Percentiles rank a stretch among this genome's conserved stretches.
phyloP scores from a whole-genome alignment of 2,797 vertebrate species.

The Myotis pilosus region DNA sequence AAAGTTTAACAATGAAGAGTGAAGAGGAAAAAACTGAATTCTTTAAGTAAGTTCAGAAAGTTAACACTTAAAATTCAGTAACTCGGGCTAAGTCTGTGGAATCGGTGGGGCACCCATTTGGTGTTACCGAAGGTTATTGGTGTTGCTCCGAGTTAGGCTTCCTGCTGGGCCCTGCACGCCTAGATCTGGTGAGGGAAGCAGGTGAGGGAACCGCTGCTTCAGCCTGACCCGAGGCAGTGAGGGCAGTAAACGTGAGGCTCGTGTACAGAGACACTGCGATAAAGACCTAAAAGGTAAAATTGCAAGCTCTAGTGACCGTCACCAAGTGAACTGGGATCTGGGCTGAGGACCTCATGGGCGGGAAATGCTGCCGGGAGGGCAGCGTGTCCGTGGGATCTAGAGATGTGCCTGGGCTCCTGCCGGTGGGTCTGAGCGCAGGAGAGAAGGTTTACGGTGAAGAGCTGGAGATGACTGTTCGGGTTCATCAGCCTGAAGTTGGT shows the following conservation, averaged over 20 bases:
- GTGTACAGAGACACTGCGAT: background rate
- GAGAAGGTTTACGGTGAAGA: background rate
- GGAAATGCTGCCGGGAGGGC: background rate
- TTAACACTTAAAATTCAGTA: background rate
- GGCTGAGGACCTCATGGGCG: background rate
- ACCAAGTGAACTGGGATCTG: background rate
- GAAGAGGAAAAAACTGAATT: constrained; percentile 99
- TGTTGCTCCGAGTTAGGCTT: background rate
- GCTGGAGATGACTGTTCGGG: background rate
- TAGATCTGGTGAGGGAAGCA: background rate
- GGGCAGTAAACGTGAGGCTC: background rate
- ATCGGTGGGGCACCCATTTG: background rate
- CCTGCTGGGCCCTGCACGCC: background rate
- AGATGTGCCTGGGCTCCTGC: background rate
- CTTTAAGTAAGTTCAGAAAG: constrained; percentile 92
- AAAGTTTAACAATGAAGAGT: constrained; percentile 94
- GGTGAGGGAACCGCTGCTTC: too few relatives aligned
- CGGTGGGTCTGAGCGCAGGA: background rate
- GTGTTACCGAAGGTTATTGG: background rate
- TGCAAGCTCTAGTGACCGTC: too few relatives aligned
- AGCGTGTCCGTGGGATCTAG: background rate
- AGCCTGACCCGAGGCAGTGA: background rate
- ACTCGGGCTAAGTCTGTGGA: background rate
- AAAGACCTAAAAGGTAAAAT: background rate
- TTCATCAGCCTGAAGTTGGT: background rate